A percentile compares a stretch with the other conserved stretches of the same genome.
Evolutionary conservation across 1,140 invertebrate species (phyloP).

Genomic region (Spodoptera litura): DNA sequence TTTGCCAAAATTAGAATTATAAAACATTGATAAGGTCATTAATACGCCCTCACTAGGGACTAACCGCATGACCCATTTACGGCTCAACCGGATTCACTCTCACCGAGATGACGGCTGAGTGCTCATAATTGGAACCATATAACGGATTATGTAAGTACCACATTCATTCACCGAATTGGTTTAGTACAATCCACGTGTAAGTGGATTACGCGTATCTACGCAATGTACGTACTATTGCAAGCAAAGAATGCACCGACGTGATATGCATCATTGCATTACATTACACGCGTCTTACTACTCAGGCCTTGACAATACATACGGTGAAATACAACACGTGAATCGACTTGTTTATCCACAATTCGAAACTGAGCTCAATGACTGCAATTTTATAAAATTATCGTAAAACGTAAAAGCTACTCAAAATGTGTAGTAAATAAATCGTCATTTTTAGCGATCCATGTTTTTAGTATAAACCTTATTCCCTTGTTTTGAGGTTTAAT

Average conservation of each 20-base stretch:
- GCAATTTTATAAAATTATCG: constrained; percentile 73
- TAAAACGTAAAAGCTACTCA: constrained; percentile 66
- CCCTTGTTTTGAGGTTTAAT: constrained; percentile 17
- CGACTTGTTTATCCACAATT: constrained; percentile 68
- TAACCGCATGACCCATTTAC: too few species aligned
- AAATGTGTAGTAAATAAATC: constrained; percentile 55
- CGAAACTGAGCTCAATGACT: constrained; percentile 64
- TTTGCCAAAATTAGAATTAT: too few species aligned
- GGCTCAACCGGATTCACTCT: too few species aligned
- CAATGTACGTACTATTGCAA: constrained; percentile 45
- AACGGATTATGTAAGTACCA: neutral
- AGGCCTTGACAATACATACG: constrained; percentile 38
- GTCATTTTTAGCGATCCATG: neutral
- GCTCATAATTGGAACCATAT: neutral
- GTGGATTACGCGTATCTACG: constrained; percentile 8
- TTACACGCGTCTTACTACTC: constrained; percentile 41
- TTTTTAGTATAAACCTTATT: neutral
- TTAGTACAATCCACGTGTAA: neutral
- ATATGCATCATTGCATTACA: constrained; percentile 61
- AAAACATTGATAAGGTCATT: too few species aligned
- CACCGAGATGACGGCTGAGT: too few species aligned
- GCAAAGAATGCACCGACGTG: constrained; percentile 60
- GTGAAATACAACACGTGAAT: constrained; percentile 56
- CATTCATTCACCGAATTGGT: constrained; percentile 14
- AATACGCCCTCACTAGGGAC: too few species aligned